phyloP scores from a whole-genome alignment of 1,140 invertebrate genomes.

The Cyclargus thomasi region DNA sequence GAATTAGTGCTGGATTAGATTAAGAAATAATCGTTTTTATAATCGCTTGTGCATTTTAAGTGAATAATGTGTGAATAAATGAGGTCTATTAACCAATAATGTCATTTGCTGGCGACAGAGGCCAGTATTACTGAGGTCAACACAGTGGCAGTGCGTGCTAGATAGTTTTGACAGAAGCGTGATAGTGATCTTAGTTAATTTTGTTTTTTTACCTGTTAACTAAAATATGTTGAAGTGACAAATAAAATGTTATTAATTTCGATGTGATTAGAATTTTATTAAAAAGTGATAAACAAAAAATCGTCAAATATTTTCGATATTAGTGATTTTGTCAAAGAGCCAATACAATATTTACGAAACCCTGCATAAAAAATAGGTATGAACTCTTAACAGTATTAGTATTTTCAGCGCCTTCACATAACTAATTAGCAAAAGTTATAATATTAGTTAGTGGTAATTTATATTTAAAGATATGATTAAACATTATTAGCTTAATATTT shows the following conservation, averaged over 20 bases:
- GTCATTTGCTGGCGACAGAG: slow-evolving; percentile 27
- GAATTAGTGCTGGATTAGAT: background rate
- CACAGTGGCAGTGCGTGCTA: slow-evolving; percentile 26
- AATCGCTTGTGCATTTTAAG: slow-evolving; percentile 18
- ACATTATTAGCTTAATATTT: too few relatives aligned
- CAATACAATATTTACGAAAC: background rate
- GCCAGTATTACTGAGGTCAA: slow-evolving; percentile 30
- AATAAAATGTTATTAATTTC: background rate
- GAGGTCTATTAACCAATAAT: slow-evolving; percentile 35
- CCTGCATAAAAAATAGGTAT: background rate
- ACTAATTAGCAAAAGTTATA: background rate
- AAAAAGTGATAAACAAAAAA: background rate
- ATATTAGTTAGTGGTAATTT: too few relatives aligned
- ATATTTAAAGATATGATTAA: too few relatives aligned
- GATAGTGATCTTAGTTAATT: background rate
- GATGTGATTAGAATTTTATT: background rate
- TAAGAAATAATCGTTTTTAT: slow-evolving; percentile 10
- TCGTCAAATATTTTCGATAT: background rate
- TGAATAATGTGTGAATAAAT: slow-evolving; percentile 31
- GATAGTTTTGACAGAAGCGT: slow-evolving; percentile 18
- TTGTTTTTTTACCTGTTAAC: background rate
- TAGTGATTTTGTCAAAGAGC: background rate
- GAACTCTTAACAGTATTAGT: background rate
- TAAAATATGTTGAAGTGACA: background rate
- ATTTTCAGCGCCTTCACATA: background rate